These are phyloP conservation scores for Drosophila ambigua DNA, from an alignment of 1,140 invertebrate genomes.

Conservation along the genomic window DNA sequence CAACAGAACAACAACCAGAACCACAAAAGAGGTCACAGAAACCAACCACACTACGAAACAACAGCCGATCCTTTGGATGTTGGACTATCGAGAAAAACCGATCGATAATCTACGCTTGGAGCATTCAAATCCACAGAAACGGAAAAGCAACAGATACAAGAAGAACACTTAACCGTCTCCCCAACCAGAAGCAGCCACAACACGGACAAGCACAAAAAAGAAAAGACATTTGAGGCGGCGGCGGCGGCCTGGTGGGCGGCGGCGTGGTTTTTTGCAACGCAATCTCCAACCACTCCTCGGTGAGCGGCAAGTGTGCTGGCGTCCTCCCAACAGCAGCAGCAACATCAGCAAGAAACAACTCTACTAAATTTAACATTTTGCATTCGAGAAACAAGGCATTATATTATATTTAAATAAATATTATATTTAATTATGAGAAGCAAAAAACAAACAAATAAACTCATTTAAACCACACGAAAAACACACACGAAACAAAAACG, in stretches of 20 bases:
- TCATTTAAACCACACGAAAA: slow-evolving; percentile 59
- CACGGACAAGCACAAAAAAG: slow-evolving; percentile 18
- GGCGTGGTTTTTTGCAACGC: too few relatives aligned
- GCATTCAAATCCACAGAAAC: slow-evolving; percentile 11
- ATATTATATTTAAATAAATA: slow-evolving; percentile 83
- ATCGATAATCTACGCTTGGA: slow-evolving; percentile 33
- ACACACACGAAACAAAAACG: slow-evolving; percentile 27
- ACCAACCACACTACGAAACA: slow-evolving; percentile 9
- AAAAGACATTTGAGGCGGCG: slow-evolving; percentile 20
- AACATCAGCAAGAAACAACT: slow-evolving; percentile 41
- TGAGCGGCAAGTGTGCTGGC: slow-evolving; percentile 12
- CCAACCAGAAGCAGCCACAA: slow-evolving; percentile 16
- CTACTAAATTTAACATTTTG: slow-evolving; percentile 77
- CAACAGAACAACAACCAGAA: slow-evolving; percentile 27
- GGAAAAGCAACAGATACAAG: slow-evolving; percentile 17
- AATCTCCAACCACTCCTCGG: too few relatives aligned
- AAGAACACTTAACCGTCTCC: background rate
- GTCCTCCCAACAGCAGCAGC: slow-evolving; percentile 19
- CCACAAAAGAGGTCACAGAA: slow-evolving; percentile 14
- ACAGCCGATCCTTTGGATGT: too few relatives aligned
- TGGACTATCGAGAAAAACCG: too few relatives aligned
- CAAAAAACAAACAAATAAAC: slow-evolving; percentile 65
- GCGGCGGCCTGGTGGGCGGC: background rate
- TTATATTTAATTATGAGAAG: slow-evolving; percentile 81
- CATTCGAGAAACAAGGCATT: slow-evolving; percentile 78